These are phyloP conservation scores for Xestobium rufovillosum DNA, from an alignment of 2,888 invertebrate species.

Conservation along the genomic window DNA sequence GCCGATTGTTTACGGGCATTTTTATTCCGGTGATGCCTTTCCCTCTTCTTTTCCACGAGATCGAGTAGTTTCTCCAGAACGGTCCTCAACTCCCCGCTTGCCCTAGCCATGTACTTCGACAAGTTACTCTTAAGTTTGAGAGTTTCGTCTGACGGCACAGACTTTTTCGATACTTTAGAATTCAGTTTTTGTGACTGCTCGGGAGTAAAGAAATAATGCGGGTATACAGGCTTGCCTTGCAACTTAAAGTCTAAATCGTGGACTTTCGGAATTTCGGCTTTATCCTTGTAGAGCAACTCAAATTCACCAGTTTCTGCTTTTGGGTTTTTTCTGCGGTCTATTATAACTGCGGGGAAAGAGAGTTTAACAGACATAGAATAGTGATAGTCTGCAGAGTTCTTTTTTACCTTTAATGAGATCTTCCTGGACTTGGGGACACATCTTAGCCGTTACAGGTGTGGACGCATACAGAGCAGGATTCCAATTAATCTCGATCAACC, in stretches of 20 bases:
- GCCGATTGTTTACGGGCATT: slow-evolving; percentile 10
- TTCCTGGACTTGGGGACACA: slow-evolving; percentile 73
- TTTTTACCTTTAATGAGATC: slow-evolving; percentile 87
- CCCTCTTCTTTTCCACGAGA: slow-evolving; percentile 24
- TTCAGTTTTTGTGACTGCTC: too few species aligned
- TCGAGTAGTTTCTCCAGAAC: slow-evolving; percentile 25
- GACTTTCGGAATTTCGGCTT: too few species aligned
- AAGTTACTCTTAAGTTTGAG: too few species aligned
- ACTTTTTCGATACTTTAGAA: too few species aligned
- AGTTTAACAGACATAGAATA: too few species aligned
- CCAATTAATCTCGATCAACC: slow-evolving; percentile 90
- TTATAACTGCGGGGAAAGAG: slow-evolving; percentile 46
- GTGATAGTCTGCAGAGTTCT: too few species aligned
- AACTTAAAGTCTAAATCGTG: too few species aligned
- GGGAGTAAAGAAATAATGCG: too few species aligned
- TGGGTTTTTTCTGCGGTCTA: slow-evolving; percentile 44
- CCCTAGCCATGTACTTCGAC: too few species aligned
- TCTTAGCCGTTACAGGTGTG: slow-evolving; percentile 72
- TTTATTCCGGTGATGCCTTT: slow-evolving; percentile 5
- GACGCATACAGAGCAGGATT: slow-evolving; percentile 77
- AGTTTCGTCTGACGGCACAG: too few species aligned
- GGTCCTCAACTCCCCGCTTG: too few species aligned
- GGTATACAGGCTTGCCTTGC: too few species aligned
- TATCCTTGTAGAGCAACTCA: slow-evolving; percentile 40
- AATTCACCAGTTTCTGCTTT: slow-evolving; percentile 52